Evolutionary conservation across 2,888 invertebrate genomes (phyloP).

Genomic region (Dryobota labecula): DNA sequence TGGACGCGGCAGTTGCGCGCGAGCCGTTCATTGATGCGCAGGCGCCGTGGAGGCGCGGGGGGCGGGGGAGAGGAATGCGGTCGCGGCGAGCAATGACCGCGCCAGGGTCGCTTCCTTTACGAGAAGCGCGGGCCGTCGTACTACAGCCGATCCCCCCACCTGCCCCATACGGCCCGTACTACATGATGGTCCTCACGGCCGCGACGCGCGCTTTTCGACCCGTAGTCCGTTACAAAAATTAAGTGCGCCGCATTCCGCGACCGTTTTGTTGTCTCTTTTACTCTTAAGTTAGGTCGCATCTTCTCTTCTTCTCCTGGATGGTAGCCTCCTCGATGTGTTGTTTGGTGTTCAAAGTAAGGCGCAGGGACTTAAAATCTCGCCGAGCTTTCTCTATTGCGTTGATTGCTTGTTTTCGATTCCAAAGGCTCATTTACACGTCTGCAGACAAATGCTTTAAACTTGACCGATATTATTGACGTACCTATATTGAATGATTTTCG

Average conservation of each 20-base stretch:
- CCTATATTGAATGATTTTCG: slow-evolving; percentile 5
- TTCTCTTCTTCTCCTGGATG: slow-evolving; percentile 61
- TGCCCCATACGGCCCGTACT: slow-evolving; percentile 79
- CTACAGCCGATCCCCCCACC: slow-evolving; percentile 83
- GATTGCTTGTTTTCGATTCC: slow-evolving; percentile 53
- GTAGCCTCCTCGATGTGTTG: slow-evolving; percentile 60
- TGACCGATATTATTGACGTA: not conserved
- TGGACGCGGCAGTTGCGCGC: slow-evolving; percentile 83
- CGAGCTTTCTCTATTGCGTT: slow-evolving; percentile 63
- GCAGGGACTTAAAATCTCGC: slow-evolving; percentile 67
- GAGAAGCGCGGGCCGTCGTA: slow-evolving; percentile 89
- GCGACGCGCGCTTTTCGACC: slow-evolving; percentile 88
- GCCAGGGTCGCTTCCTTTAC: slow-evolving; percentile 91
- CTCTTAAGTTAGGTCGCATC: slow-evolving; percentile 67
- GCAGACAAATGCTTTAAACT: slow-evolving; percentile 9
- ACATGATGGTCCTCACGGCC: slow-evolving; percentile 84
- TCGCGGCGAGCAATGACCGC: slow-evolving; percentile 90
- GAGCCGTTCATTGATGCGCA: slow-evolving; percentile 90
- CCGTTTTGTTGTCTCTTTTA: slow-evolving; percentile 79
- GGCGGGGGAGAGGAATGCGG: slow-evolving; percentile 87
- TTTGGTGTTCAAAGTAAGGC: slow-evolving; percentile 66
- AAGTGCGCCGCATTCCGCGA: slow-evolving; percentile 89
- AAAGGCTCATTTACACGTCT: slow-evolving; percentile 29
- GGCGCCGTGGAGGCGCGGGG: slow-evolving; percentile 81
- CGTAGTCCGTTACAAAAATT: slow-evolving; percentile 90